Evolutionary conservation across 2,113 vertebrate genomes (phyloP), one percentile per base, ranked within the genome.

Genomic region (Nothoprocta pentlandii): DNA sequence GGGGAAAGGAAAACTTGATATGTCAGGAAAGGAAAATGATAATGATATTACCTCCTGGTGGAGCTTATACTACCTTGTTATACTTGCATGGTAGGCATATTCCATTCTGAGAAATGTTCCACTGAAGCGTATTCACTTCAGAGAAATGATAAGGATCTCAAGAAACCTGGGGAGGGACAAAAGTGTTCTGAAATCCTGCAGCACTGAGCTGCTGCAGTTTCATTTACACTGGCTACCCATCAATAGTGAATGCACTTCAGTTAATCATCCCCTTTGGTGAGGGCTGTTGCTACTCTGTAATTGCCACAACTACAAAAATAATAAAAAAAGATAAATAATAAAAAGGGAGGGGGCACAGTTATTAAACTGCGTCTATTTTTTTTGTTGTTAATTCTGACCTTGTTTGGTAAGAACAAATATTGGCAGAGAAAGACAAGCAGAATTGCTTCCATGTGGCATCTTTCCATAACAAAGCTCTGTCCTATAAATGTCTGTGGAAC

Each of bases 401-500:
- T 68, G 10, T 49, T 71, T 7, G 9, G 10, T 9, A 5, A 73
- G 76, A 86, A 51, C 23, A 82, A 42, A 79, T 2, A 9, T 9
- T 62, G 83, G 10, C 73, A 96, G 74, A 84, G 96, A 54, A 91
- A 90, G 80, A 95, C 80, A 95, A 97, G 97, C 89, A 97, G 80
- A 92, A 81, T 95, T 95, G 90, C 83, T 90, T 93, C 93, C 54
- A 46, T n/a, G 30, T 92, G 97, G 78, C 97, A 94, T 66, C 7
- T 47, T 92, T 97, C 97, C 96, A 97, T 97, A 92, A 97, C 95
- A 98, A 90, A 97, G 80, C 88, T 95, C 95, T 98, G 95, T 69
- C 96, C 96, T 97, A 85, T 94, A 97, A 98, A 95, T 93, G 97
- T 96, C 97, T 95, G 95, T 88, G 89, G 97, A 98, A 98, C 98